Evolutionary conservation across 2,888 invertebrate genomes (phyloP), one percentile per base, ranked within the genome.

Genomic region (Lapara coniferarum): DNA sequence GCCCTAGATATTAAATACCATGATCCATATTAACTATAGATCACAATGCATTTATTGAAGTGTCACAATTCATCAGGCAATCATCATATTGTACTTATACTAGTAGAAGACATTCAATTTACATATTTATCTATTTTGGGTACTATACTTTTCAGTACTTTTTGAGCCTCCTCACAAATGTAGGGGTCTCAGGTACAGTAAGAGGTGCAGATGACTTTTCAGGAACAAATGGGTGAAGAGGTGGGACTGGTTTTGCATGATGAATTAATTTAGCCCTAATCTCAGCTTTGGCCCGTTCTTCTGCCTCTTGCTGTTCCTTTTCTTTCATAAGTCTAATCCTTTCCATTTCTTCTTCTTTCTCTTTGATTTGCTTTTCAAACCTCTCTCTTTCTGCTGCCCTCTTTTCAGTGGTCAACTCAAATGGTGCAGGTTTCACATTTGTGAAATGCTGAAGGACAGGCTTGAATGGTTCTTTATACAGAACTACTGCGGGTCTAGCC

Each of bases 111-210:
- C 30, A 57, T 57, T 37, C 13, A 25, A 57, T 57, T 37, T 37
- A 57, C 13, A 30, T 25, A n/a, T 58, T 46, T 2, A n/a, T 46
- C 1, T 10, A 37, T 59, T 59, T 30, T 16, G 44, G 25, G n/a
- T n/a, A n/a, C n/a, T 12, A 4, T 59, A 46, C 7, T 19, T 46
- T 12, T 63, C 78, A 85, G 70, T 87, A 78, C 75, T 89, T 82
- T 72, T 82, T 88, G 67, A 90, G 77, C 77, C 89, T 84, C 69
- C 91, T 85, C 14, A 93, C 78, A 82, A 95, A 94, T 71, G 91
- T 93, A 0, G 96, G 96, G 71, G 96, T 96, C 69, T 95, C 92
- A 0, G 97, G 96, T 19, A 94, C 89, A 1, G 97, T 97, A 1
- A 96, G 79, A 7, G 93, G 92, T 59, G 89, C 91, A 0, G 78